Conservation (phyloP, 2,888 invertebrate species). For the Cybosia mesomella region DNA sequence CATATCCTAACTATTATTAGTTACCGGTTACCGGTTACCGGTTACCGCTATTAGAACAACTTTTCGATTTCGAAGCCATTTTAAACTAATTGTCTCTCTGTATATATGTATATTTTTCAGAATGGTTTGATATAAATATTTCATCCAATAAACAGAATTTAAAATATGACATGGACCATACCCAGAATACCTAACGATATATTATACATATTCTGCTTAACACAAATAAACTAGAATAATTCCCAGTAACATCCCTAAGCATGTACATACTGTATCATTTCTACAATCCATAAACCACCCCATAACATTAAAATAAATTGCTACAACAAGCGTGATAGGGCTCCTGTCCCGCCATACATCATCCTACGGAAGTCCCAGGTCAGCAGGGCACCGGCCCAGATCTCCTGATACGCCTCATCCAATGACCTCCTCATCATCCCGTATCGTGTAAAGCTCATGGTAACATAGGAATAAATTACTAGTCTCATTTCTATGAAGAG, state of each 20-base stretch:
- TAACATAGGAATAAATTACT: slow-evolving; percentile 30
- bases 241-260: not conserved
- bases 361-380: slow-evolving; percentile 62
- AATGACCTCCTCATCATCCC: slow-evolving; percentile 66
- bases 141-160: too few relatives aligned
- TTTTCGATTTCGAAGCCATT: too few relatives aligned
- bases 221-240: not conserved
- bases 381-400: slow-evolving; percentile 64
- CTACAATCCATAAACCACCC: slow-evolving; percentile 29
- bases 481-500: slow-evolving; percentile 45
- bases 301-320: slow-evolving; percentile 55
- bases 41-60: too few relatives aligned
- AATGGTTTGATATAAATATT: too few relatives aligned
- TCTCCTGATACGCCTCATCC: slow-evolving; percentile 61
- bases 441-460: slow-evolving; percentile 26
- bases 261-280: not conserved
- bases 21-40: too few relatives aligned
- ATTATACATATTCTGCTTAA: not conserved
- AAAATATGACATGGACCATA: too few relatives aligned
- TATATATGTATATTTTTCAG: too few relatives aligned
- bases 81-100: too few relatives aligned
- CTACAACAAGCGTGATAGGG: slow-evolving; percentile 58
- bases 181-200: not conserved
- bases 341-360: slow-evolving; percentile 70
- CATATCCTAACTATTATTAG: too few relatives aligned